Evolutionary conservation across 2,888 invertebrate genomes (phyloP).

Genomic region (Hypolimnas misippus): DNA sequence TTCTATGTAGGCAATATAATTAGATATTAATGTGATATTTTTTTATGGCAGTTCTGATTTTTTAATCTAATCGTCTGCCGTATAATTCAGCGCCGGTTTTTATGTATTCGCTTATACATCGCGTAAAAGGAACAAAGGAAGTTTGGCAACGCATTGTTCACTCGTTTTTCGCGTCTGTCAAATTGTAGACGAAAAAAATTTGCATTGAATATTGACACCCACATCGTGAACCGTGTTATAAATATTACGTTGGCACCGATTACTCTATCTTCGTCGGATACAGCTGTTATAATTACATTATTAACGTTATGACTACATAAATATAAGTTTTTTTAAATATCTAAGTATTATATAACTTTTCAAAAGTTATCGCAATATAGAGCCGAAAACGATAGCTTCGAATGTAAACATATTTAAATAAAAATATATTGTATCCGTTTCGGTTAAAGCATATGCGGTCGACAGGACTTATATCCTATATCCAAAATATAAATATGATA

Average conservation of each 20-base stretch:
- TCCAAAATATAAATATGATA: no score
- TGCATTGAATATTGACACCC: conserved; percentile 64
- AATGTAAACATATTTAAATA: no score
- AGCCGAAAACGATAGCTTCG: no score
- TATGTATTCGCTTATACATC: conserved; percentile 48
- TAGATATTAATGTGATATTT: not conserved
- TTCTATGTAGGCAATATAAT: not conserved
- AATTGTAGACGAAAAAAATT: conserved; percentile 66
- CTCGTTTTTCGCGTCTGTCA: conserved; percentile 60
- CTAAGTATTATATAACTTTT: no score
- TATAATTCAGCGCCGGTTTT: conserved; percentile 57
- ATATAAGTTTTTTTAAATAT: not conserved
- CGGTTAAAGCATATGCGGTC: no score
- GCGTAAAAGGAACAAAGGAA: conserved; percentile 78
- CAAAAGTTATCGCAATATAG: no score
- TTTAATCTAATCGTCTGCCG: conserved; percentile 36
- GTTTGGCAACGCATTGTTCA: conserved; percentile 74
- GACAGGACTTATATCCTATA: no score
- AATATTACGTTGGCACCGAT: conserved; percentile 13
- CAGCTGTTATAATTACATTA: not conserved
- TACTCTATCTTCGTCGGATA: conserved; percentile 11
- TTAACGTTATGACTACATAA: conserved; percentile 6
- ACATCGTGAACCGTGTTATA: conserved; percentile 46
- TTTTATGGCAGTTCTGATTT: conserved; percentile 32
- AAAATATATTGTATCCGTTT: no score